These are phyloP conservation scores for Chamaedrilus cognettii DNA, from an alignment of 2,888 invertebrate species.

Conservation along the genomic window DNA sequence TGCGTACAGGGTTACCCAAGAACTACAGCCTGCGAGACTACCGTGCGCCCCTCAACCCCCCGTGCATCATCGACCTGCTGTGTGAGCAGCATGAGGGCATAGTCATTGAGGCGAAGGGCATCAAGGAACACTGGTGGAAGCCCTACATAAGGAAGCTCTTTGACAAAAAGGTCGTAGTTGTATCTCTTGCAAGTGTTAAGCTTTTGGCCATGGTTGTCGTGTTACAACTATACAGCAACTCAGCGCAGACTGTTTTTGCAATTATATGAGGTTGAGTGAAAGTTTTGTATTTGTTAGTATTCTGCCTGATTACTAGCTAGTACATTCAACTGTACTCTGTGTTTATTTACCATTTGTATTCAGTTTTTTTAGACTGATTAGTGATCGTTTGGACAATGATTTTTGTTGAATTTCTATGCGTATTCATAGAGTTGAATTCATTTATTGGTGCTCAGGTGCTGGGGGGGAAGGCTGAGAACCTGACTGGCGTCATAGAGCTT, in stretches of 20 bases:
- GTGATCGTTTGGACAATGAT: neutral
- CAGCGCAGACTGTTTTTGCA: too few relatives aligned
- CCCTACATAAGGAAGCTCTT: constrained; percentile 77
- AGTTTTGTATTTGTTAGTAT: too few relatives aligned
- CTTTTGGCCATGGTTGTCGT: too few relatives aligned
- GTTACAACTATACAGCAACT: too few relatives aligned
- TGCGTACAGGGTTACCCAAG: constrained; percentile 74
- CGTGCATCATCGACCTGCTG: constrained; percentile 80
- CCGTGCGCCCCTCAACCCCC: constrained; percentile 67
- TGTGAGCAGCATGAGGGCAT: constrained; percentile 82
- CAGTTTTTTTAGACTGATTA: too few relatives aligned
- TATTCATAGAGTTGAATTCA: neutral
- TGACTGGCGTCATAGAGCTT: constrained; percentile 77
- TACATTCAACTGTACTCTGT: too few relatives aligned
- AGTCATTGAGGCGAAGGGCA: constrained; percentile 84
- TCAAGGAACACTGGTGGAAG: constrained; percentile 86
- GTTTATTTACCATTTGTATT: too few relatives aligned
- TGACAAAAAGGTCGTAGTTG: constrained; percentile 70
- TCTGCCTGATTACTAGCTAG: too few relatives aligned
- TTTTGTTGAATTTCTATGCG: neutral
- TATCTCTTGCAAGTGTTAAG: too few relatives aligned
- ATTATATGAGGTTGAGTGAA: too few relatives aligned
- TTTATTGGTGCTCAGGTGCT: constrained; percentile 58
- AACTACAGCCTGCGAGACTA: constrained; percentile 68
- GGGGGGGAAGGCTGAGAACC: constrained; percentile 71